Percentiles rank a stretch among this genome's conserved stretches.
These are phyloP conservation scores for Nibea coibor DNA, from an alignment of 2,113 vertebrate species.

Conservation along the genomic window DNA sequence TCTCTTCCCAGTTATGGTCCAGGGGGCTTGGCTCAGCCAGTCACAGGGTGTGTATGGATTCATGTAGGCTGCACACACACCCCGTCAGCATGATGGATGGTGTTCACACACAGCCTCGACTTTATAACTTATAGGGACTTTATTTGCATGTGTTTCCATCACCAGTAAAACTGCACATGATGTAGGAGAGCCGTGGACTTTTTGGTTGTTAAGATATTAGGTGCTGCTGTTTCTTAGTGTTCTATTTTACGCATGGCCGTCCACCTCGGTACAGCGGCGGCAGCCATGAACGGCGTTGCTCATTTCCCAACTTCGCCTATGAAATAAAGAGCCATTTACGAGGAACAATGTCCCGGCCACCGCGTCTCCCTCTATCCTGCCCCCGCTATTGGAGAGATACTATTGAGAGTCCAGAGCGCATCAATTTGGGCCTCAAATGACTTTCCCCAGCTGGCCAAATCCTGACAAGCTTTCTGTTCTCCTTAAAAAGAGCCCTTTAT, in stretches of 20 bases:
- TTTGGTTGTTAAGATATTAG: conserved; percentile 63
- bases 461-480: conserved; percentile 82
- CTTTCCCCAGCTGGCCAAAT: conserved; percentile 81
- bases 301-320: conserved; percentile 71
- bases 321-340: conserved; percentile 80
- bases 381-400: conserved; percentile 73
- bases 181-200: conserved; percentile 41
- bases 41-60: conserved; percentile 43
- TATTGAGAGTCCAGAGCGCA: conserved; percentile 73
- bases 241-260: conserved; percentile 74
- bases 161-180: conserved; percentile 68
- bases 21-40: conserved; percentile 47
- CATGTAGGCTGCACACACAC: conserved; percentile 44
- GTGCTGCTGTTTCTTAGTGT: conserved; percentile 58
- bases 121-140: conserved; percentile 66
- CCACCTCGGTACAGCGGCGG: conserved; percentile 27
- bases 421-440: conserved; percentile 81
- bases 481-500: conserved; percentile 78
- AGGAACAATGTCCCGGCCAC: conserved; percentile 74
- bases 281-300: conserved; percentile 38
- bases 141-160: conserved; percentile 70
- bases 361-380: conserved; percentile 56
- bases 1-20: conserved; percentile 44
- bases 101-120: conserved; percentile 57
- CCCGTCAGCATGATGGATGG: conserved; percentile 74